Conservation (phyloP, 2,888 invertebrate species). For the Mayetiola destructor region DNA sequence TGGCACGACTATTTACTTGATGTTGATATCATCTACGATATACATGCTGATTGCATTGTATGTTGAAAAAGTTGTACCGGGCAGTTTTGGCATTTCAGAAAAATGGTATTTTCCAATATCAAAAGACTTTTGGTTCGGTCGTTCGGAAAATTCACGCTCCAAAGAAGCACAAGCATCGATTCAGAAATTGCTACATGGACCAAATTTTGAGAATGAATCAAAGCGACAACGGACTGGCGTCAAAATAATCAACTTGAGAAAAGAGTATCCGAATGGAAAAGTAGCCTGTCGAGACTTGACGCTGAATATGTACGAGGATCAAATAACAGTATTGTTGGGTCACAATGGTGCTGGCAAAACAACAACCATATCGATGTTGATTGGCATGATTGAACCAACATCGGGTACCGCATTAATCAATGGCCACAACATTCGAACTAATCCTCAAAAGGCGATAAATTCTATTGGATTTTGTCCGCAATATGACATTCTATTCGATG, state of each 20-base stretch:
- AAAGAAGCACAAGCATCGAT: neutral
- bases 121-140: slow-evolving; percentile 35
- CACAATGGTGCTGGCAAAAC: slow-evolving; percentile 78
- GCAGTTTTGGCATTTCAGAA: slow-evolving; percentile 61
- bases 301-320: slow-evolving; percentile 63
- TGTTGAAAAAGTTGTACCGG: slow-evolving; percentile 65
- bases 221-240: slow-evolving; percentile 13
- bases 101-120: slow-evolving; percentile 61
- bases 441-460: slow-evolving; percentile 44
- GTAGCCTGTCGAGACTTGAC: slow-evolving; percentile 47
- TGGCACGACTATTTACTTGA: slow-evolving; percentile 53
- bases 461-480: slow-evolving; percentile 66
- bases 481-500: slow-evolving; percentile 61
- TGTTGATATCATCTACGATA: slow-evolving; percentile 48
- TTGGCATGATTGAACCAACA: slow-evolving; percentile 47
- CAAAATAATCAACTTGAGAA: slow-evolving; percentile 13
- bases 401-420: slow-evolving; percentile 48
- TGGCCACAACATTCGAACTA: slow-evolving; percentile 46
- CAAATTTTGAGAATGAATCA: slow-evolving; percentile 17
- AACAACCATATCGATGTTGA: slow-evolving; percentile 77
- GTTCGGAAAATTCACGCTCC: neutral
- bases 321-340: slow-evolving; percentile 55
- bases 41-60: slow-evolving; percentile 62
- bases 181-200: slow-evolving; percentile 13
- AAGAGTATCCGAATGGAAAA: slow-evolving; percentile 24